A percentile compares a stretch with the other conserved stretches of the same genome.
phyloP scores from a whole-genome alignment of 1,140 invertebrate genomes.

The Neuroterus valhalla region DNA sequence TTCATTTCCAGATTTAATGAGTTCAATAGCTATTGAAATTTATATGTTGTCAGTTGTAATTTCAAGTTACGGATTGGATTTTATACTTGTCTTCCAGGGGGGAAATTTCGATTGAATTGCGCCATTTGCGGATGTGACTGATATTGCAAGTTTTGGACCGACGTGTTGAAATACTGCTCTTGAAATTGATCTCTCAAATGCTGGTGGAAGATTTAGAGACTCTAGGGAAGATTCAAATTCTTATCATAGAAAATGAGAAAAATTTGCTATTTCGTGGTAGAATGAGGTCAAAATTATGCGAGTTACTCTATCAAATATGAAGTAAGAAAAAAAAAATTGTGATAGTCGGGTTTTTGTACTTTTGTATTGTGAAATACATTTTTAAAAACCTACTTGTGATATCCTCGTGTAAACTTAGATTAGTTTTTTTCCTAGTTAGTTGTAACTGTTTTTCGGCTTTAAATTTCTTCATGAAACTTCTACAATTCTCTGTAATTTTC shows the following conservation, averaged over 20 bases:
- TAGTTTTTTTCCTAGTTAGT: constrained; percentile 50
- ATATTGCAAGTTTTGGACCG: constrained; percentile 60
- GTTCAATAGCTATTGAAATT: too few relatives aligned
- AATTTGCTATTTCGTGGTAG: too few relatives aligned
- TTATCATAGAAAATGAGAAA: neutral
- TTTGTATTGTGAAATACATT: constrained; percentile 26
- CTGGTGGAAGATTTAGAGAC: constrained; percentile 69
- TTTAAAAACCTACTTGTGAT: constrained; percentile 64
- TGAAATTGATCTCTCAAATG: constrained; percentile 67
- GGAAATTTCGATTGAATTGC: constrained; percentile 61
- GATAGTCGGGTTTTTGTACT: neutral
- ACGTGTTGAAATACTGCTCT: constrained; percentile 66
- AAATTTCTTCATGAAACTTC: constrained; percentile 75
- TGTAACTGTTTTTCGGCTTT: constrained; percentile 67
- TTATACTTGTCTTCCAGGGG: constrained; percentile 66
- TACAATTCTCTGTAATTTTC: constrained; percentile 68
- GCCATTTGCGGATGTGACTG: constrained; percentile 51
- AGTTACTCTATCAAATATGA: too few relatives aligned
- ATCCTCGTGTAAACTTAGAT: constrained; percentile 63
- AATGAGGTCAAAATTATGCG: too few relatives aligned
- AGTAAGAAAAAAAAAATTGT: too few relatives aligned
- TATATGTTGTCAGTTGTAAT: too few relatives aligned
- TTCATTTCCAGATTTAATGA: neutral
- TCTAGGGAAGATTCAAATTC: constrained; percentile 50
- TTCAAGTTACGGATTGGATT: neutral